Evolutionary conservation across 2,888 invertebrate genomes (phyloP).

Genomic region (Pollenia griseotomentosa): DNA sequence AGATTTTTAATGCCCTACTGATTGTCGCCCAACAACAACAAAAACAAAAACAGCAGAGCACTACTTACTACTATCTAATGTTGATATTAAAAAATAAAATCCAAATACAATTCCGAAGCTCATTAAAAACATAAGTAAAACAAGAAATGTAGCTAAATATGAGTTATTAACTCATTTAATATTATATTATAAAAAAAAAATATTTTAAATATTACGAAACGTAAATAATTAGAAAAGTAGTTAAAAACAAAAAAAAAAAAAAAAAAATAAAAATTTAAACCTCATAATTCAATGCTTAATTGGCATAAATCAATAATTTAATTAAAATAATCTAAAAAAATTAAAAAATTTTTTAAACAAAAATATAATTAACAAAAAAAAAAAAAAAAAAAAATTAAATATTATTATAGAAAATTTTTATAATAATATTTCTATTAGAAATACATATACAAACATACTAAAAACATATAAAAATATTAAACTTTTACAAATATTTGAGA

Average conservation of each 20-base stretch:
- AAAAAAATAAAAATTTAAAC: background rate
- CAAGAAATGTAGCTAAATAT: constrained; percentile 61
- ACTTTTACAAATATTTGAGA: constrained; percentile 63
- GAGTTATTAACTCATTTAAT: constrained; percentile 68
- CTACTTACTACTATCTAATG: no score
- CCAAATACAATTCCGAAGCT: no score
- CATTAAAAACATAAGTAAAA: constrained; percentile 31
- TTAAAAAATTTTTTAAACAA: constrained; percentile 23
- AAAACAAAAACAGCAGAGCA: no score
- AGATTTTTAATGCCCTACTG: no score
- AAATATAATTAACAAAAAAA: background rate
- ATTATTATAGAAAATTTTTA: background rate
- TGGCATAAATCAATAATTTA: constrained; percentile 51
- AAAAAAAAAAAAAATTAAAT: constrained; percentile 22
- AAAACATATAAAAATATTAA: constrained; percentile 38
- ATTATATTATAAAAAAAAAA: constrained; percentile 52
- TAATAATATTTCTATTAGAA: no score
- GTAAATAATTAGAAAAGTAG: constrained; percentile 56
- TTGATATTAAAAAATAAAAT: no score
- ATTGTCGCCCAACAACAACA: no score
- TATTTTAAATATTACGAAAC: constrained; percentile 40
- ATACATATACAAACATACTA: background rate
- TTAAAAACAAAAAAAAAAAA: constrained; percentile 35
- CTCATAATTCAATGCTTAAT: constrained; percentile 47
- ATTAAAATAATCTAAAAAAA: constrained; percentile 8